Conservation (phyloP, 2,113 vertebrate genomes). For the Rhea americana region DNA sequence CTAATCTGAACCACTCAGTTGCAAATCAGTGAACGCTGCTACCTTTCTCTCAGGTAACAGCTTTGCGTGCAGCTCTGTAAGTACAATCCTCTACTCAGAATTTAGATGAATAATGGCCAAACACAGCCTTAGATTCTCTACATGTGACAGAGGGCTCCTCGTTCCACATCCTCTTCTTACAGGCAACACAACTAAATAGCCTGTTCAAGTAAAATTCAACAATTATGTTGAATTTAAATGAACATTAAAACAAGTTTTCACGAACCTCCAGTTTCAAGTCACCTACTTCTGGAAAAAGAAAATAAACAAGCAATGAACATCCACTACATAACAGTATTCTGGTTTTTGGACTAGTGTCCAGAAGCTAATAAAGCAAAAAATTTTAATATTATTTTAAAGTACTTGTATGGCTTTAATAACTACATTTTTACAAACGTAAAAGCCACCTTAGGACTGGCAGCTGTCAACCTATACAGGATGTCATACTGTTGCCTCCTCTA, state of each 20-base stretch:
- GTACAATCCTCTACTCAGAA: background rate
- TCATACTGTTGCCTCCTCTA: background rate
- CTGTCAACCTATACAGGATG: background rate
- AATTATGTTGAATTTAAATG: background rate
- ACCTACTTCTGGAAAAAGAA: background rate
- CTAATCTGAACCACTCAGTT: background rate
- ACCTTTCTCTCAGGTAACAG: background rate
- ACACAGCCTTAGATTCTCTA: background rate
- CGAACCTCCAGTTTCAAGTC: background rate
- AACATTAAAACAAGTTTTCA: background rate
- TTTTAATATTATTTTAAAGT: background rate
- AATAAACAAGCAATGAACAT: background rate
- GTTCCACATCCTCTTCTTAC: background rate
- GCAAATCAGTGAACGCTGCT: background rate
- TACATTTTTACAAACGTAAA: background rate
- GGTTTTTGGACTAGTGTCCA: background rate
- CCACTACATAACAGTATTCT: background rate
- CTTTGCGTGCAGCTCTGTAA: background rate
- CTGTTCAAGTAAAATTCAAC: background rate
- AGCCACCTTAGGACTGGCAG: background rate
- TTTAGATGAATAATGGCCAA: background rate
- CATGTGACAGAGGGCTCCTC: background rate
- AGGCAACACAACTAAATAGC: background rate
- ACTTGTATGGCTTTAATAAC: background rate
- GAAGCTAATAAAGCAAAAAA: background rate